Evolutionary conservation across 1,140 invertebrate species (phyloP), one percentile per base, ranked within the genome.

Genomic region (Branchinecta lynchi): DNA sequence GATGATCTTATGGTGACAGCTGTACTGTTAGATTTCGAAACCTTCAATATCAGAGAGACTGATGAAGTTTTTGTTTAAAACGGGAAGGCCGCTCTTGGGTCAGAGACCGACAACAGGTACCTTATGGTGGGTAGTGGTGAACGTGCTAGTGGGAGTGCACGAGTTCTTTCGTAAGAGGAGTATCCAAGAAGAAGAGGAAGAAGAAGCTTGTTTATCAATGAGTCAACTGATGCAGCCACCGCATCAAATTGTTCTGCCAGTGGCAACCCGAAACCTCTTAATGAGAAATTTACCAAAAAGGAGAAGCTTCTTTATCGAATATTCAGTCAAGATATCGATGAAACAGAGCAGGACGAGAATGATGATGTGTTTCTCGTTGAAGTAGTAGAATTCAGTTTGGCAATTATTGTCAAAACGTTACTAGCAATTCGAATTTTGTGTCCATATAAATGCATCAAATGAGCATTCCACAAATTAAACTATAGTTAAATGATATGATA

Each of bases 51-150:
- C 46, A 51, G 46, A 51, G 46, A 51, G 46, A 51, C n/a, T 51
- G 46, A 51, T n/a, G 46, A 51, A 51, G 46, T 51, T 51, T 51
- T 51, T 51, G 46, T 51, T 51, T 51, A 51, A 51, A 51, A 51
- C n/a, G 46, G 46, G 9, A n/a, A 51, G n/a, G n/a, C 9, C 46
- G n/a, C 9, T 51, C n/a, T n/a, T 51, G n/a, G n/a, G 46, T 51
- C 46, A n/a, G 46, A 51, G n/a, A 51, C 46, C 9, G 46, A 51
- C 46, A 51, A 9, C 46, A 51, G 46, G 9, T 51, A 9, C 46
- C n/a, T 51, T 51, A 51, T 51, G n/a, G n/a, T 51, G 46, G n/a
- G 46, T 51, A 51, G 46, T 51, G 46, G 46, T 51, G 46, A n/a
- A n/a, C n/a, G 46, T 51, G 46, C 46, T 51, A 51, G 46, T n/a